Conservation (phyloP, 2,113 vertebrate species). For the Propithecus coquereli region DNA sequence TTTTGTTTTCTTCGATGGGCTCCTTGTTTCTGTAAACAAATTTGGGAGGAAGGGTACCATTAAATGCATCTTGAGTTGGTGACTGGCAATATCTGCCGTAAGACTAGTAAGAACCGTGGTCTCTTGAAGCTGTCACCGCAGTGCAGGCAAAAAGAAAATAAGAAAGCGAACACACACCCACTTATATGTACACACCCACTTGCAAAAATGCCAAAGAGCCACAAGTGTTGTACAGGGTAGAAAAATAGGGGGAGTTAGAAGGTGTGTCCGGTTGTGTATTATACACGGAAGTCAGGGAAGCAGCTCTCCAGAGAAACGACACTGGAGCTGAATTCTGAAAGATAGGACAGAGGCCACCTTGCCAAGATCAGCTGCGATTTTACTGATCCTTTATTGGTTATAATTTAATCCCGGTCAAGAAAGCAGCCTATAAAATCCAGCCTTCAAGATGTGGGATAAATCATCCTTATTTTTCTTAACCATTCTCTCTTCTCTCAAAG, state of each 20-base stretch:
- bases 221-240: background rate
- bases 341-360: background rate
- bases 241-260: background rate
- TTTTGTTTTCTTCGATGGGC: background rate
- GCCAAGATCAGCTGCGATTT: background rate
- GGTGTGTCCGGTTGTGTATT: background rate
- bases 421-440: background rate
- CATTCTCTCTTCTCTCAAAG: background rate
- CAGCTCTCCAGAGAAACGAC: background rate
- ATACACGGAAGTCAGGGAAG: background rate
- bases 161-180: background rate
- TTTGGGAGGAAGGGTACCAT: background rate
- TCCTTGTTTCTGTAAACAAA: background rate
- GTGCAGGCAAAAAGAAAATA: background rate
- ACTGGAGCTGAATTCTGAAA: background rate
- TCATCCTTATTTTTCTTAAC: conserved; percentile 1
- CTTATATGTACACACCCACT: background rate
- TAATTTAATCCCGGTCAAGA: background rate
- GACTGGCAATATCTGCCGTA: too few relatives aligned
- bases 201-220: background rate
- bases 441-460: background rate
- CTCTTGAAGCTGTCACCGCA: background rate
- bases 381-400: background rate
- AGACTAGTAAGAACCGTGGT: background rate
- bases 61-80: background rate